phyloP scores from a whole-genome alignment of 2,888 invertebrate species.

The Acutogordius australiensis region DNA sequence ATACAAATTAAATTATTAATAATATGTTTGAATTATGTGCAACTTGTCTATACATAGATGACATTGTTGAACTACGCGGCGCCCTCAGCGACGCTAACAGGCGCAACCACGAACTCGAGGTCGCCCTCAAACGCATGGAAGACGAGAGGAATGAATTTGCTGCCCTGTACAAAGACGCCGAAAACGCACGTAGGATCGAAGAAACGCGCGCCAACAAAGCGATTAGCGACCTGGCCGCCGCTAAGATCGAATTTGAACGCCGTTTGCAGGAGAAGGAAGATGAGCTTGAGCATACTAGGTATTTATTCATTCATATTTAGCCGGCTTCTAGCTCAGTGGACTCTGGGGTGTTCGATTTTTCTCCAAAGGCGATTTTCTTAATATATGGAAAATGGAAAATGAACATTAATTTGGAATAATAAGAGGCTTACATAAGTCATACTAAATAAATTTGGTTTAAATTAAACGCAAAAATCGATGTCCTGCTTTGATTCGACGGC shows the following conservation, averaged over 20 bases:
- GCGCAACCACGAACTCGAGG: constrained; percentile 79
- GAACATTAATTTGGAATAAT: too few species aligned
- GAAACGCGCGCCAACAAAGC: constrained; percentile 77
- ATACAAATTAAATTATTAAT: too few species aligned
- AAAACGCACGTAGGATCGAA: constrained; percentile 73
- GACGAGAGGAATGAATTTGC: constrained; percentile 93
- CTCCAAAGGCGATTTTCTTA: too few species aligned
- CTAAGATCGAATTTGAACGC: constrained; percentile 84
- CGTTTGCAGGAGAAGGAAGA: constrained; percentile 91
- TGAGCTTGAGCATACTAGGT: constrained; percentile 88
- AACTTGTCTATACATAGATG: constrained; percentile 40
- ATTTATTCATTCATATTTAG: too few species aligned
- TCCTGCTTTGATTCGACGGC: too few species aligned
- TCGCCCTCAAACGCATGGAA: constrained; percentile 82
- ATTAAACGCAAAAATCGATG: too few species aligned
- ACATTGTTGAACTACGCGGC: constrained; percentile 69
- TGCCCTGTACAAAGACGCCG: constrained; percentile 74
- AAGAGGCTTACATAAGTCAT: too few species aligned
- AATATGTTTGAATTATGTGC: too few species aligned
- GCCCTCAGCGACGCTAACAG: constrained; percentile 76
- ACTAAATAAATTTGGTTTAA: too few species aligned
- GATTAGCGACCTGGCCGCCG: constrained; percentile 61
- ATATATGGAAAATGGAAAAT: too few species aligned
- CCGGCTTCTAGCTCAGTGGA: too few species aligned
- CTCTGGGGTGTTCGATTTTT: too few species aligned